A percentile compares a stretch with the other conserved stretches of the same genome.
Evolutionary conservation across 2,113 vertebrate genomes (phyloP).

Genomic region (Microtus ochrogaster): DNA sequence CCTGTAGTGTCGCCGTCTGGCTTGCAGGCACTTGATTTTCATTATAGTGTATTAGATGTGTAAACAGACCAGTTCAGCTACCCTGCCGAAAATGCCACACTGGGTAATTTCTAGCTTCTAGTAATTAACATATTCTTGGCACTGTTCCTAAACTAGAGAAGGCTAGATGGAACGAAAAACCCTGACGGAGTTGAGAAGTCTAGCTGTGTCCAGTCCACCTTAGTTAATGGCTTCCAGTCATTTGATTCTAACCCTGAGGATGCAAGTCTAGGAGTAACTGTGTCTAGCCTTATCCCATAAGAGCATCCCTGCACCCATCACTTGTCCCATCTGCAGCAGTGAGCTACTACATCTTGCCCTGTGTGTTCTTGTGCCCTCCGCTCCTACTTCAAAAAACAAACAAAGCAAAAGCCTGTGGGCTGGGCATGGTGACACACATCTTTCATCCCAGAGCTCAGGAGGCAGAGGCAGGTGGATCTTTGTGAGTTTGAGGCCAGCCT

Average conservation of each 20-base stretch:
- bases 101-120: slow-evolving; percentile 12
- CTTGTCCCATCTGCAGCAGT: not conserved
- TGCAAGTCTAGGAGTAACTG: not conserved
- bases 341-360: not conserved
- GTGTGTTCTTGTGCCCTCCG: not conserved
- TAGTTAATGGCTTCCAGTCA: not conserved
- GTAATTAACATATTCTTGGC: not conserved
- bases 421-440: not conserved
- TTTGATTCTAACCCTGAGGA: not conserved
- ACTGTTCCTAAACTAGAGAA: not conserved
- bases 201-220: not conserved
- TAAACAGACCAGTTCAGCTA: not conserved
- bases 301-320: not conserved
- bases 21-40: not conserved
- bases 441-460: not conserved
- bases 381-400: not conserved
- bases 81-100: not conserved
- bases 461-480: not conserved
- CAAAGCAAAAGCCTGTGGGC: not conserved
- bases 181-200: not conserved
- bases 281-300: not conserved
- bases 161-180: not conserved
- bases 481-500: not conserved
- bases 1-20: not conserved
- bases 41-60: not conserved